Evolutionary conservation across 2,113 vertebrate species (phyloP).

Genomic region (Oncorhynchus clarkii): DNA sequence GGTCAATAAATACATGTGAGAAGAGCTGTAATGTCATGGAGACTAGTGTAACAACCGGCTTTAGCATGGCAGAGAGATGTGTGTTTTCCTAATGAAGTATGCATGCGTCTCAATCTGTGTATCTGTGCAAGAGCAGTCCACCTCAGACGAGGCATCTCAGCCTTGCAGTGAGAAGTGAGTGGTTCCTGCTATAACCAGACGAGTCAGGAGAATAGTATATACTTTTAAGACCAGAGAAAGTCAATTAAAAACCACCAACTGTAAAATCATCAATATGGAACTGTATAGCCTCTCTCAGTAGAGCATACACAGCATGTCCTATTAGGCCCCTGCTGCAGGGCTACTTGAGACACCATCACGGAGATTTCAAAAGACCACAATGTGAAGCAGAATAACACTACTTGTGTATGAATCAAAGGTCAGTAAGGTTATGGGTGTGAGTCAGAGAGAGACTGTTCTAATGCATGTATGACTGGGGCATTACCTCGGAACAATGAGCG

Average conservation of each 20-base stretch:
- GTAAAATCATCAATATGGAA: slow-evolving; percentile 58
- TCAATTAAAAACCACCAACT: slow-evolving; percentile 60
- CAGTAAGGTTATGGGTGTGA: slow-evolving; percentile 9
- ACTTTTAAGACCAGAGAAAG: slow-evolving; percentile 50
- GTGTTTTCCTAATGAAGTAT: too few species aligned
- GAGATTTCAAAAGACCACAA: background rate
- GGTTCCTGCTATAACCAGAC: slow-evolving; percentile 42
- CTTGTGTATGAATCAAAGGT: background rate
- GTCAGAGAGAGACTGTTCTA: background rate
- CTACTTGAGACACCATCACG: slow-evolving; percentile 4
- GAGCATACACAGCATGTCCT: slow-evolving; percentile 30
- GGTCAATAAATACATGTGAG: slow-evolving; percentile 33
- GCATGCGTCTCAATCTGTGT: too few species aligned
- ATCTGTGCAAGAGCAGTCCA: too few species aligned
- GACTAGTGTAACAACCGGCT: slow-evolving; percentile 38
- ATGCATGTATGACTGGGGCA: slow-evolving; percentile 11
- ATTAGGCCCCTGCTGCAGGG: slow-evolving; percentile 25
- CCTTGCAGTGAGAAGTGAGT: slow-evolving; percentile 46
- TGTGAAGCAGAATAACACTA: background rate
- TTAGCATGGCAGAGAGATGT: background rate
- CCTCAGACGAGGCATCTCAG: slow-evolving; percentile 22
- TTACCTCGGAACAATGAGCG: slow-evolving; percentile 3
- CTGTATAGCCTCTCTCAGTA: slow-evolving; percentile 33
- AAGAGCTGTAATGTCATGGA: slow-evolving; percentile 34
- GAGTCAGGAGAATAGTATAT: slow-evolving; percentile 38